Base-by-base conservation (phyloP, 2,888 invertebrate genomes). In the Thera obeliscata region DNA sequence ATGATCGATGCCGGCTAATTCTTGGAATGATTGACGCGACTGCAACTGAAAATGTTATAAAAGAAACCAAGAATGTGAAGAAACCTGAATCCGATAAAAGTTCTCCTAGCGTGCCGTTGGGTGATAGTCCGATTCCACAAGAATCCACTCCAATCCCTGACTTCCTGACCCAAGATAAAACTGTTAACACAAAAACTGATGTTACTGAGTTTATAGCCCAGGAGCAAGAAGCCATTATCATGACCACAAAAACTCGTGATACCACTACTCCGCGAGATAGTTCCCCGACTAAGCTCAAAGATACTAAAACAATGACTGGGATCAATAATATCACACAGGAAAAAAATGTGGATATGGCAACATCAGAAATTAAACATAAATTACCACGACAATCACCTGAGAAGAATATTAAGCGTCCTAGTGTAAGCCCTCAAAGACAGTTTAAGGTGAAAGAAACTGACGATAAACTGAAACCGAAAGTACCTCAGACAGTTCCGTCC, bases 1-100 rank as follows among this genome's bases (percentile, higher is more conserved):
- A 96, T 83, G 96, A 96, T 82, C 91, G 96, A 46, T 96, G 96
- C 74, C 94, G 95, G 49, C 95, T 96, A 78, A 96, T 96, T 76
- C 89, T 96, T 50, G 96, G 96, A 2, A 95, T 96, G 90, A 86
- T 92, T 58, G 91, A 93, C 65, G 86, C 87, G 64, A 87, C 81
- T 0, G 81, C 77, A 12, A 66, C 67, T 48, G 83, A 82, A 72
- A 81, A 76, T 33, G 76, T 76, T 36, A 79, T 74, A 36, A 81
- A 77, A 56, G 77, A 81, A 64, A 78, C 73, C 55, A 46, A 71
- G 69, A 57, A 66, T 74, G 22, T 64, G 52, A 77, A 79, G 43
- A 82, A 82, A 63, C 66, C 77, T 2, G 75, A 78, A 59, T 78
- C 82, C n/a, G 78, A 77, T 52, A 70, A 73, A 3, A 85, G 79